Evolutionary conservation across 2,888 invertebrate genomes (phyloP), one percentile per base, ranked within the genome.

Genomic region (Apamea crenata): DNA sequence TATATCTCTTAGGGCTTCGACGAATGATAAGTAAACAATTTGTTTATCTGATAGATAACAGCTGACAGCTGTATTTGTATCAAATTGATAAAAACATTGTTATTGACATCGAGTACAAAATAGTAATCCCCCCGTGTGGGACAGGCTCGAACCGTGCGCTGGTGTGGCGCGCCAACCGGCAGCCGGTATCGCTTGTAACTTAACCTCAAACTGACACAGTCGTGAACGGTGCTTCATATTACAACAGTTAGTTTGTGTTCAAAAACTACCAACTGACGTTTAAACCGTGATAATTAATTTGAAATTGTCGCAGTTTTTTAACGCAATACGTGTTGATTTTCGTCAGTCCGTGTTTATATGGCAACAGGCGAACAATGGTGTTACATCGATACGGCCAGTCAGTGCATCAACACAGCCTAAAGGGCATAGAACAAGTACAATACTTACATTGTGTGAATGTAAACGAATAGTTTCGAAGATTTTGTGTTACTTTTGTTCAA

Each of bases 171-270:
- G 93, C 91, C 93, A 92, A 92, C 94, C 94, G 94, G 94, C 95
- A 93, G 94, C 95, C 95, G 95, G 76, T 76, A 80, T 80, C 94
- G 96, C 94, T 95, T 95, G 96, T 96, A 95, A 96, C 95, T 96
- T 96, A 96, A 97, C 97, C 97, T 96, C 96, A 97, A 96, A 96
- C 95, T 94, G 95, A 95, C 95, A 95, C 96, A 95, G 96, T 95
- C 96, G 96, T 95, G 95, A 96, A 94, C 94, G 94, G 93, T 95
- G 96, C 95, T 94, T 95, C 95, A 93, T 94, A 94, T 94, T 94
- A 95, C 94, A 93, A 94, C 94, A 93, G 93, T 93, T 93, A 92
- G 92, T 93, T 93, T 93, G 90, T 91, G 92, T 93, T 91, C 91
- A 90, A 93, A 91, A 90, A 90, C 87, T 87, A 85, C 66, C 78